Base-by-base conservation (phyloP, 2,888 invertebrate species). In the Drosophila infuscata region DNA sequence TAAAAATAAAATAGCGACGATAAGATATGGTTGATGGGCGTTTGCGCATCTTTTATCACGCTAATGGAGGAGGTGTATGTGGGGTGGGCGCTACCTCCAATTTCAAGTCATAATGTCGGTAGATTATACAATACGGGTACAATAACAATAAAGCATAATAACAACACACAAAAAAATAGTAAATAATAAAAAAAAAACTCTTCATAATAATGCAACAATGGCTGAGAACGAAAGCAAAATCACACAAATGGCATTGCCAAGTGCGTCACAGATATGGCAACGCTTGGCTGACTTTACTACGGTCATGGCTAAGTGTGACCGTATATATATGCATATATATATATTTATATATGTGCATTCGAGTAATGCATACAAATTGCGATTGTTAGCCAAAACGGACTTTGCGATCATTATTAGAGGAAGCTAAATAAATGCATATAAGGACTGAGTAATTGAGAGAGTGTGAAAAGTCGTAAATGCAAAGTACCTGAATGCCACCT, bases 361-460 rank as follows among this genome's bases (percentile, higher is more conserved):
- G 57, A n/a, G 53, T 66, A 74, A 54, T 80, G 89, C 84, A 84
- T 87, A 84, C 74, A 74, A 84, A 88, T 46, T 74, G 70, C 41
- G 57, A 17, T 58, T 59, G 63, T 70, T 69, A 64, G 70, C 69
- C 80, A 56, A 56, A 29, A 73, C 46, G 25, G 25, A 46, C 20
- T 43, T 54, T 70, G 30, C 48, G 54, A 59, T 65, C 54, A 49
- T 49, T 52, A 66, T 49, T 41, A 59, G 75, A 41, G 80, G 80
- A 78, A 57, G 61, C 70, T n/a, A 74, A 60, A 57, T 66, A 30
- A 54, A 29, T 51, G 51, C n/a, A 8, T 41, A 8, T n/a, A n/a
- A n/a, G n/a, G 43, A 43, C 8, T 46, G 15, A 8, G 46, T 25
- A 15, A 46, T 2, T 15, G 46, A 25, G 25, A 15, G 25, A 15